These are phyloP conservation scores for Cochlearius cochlearius DNA, from an alignment of 2,113 vertebrate species.

Conservation along the genomic window DNA sequence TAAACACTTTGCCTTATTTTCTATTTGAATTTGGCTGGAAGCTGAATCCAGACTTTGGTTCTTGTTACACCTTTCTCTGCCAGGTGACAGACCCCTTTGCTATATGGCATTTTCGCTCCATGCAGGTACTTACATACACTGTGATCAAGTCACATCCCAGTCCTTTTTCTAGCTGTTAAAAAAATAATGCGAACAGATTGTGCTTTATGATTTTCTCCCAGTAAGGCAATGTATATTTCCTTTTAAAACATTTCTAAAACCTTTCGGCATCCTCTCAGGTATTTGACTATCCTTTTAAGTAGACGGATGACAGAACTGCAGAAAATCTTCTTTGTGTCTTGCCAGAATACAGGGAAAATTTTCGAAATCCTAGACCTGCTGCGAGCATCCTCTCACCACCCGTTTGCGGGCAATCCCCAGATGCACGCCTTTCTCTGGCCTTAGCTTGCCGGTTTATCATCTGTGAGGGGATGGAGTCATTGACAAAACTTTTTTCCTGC, in stretches of 20 bases:
- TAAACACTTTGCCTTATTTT: constrained; percentile 42
- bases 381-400: not conserved
- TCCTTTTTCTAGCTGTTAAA: not conserved
- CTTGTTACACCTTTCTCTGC: not conserved
- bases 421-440: rapidly evolving
- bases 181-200: not conserved
- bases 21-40: constrained; percentile 13
- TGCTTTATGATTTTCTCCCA: not conserved
- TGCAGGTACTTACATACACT: not conserved
- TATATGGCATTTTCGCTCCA: not conserved
- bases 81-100: not conserved
- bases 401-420: rapidly evolving
- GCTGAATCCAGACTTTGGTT: not conserved
- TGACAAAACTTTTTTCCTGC: not conserved
- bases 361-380: not conserved
- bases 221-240: not conserved
- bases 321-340: not conserved
- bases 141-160: not conserved
- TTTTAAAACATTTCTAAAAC: not conserved
- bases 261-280: not conserved
- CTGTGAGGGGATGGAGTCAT: not conserved
- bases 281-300: not conserved
- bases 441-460: not conserved
- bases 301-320: not conserved
- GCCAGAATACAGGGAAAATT: not conserved